These are phyloP conservation scores for Sphenodon punctatus DNA, from an alignment of 2,797 vertebrate species.

Conservation along the genomic window DNA sequence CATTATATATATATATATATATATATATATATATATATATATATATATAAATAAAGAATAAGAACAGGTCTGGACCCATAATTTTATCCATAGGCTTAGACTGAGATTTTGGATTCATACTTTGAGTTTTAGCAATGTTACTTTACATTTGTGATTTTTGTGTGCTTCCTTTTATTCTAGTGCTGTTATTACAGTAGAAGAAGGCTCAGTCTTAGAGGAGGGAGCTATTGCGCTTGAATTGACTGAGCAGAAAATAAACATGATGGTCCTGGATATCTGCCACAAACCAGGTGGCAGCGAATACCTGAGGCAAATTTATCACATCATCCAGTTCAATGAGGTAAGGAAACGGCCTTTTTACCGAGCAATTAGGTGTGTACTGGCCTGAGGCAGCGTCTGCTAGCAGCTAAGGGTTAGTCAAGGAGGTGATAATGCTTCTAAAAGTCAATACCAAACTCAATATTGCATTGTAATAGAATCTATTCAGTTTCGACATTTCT, in stretches of 20 bases:
- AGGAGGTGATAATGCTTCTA: constrained; percentile 84
- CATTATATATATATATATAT: background rate
- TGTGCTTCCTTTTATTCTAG: constrained; percentile 71
- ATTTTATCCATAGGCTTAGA: constrained; percentile 2
- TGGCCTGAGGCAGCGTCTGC: constrained; percentile 90
- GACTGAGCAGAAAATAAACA: constrained; percentile 98
- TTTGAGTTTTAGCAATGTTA: background rate
- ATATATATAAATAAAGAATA: no score
- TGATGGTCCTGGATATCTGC: constrained; percentile 98
- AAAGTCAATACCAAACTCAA: constrained; percentile 79
- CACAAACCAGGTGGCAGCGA: constrained; percentile 96
- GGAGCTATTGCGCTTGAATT: constrained; percentile 84
- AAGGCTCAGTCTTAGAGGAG: constrained; percentile 70
- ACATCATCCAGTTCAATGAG: constrained; percentile 99
- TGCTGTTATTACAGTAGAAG: constrained; percentile 75
- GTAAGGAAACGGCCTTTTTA: constrained; percentile 95
- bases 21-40: no score
- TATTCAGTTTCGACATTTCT: constrained; percentile 61
- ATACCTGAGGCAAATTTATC: constrained; percentile 99
- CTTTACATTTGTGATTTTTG: background rate
- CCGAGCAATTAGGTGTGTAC: constrained; percentile 96
- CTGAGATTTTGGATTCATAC: background rate
- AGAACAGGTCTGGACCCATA: no score
- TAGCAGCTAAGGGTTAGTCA: constrained; percentile 84
- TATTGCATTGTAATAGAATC: constrained; percentile 72